Evolutionary conservation across 2,797 vertebrate genomes (phyloP), one percentile per base, ranked within the genome.

Genomic region (Zonotrichia albicollis): DNA sequence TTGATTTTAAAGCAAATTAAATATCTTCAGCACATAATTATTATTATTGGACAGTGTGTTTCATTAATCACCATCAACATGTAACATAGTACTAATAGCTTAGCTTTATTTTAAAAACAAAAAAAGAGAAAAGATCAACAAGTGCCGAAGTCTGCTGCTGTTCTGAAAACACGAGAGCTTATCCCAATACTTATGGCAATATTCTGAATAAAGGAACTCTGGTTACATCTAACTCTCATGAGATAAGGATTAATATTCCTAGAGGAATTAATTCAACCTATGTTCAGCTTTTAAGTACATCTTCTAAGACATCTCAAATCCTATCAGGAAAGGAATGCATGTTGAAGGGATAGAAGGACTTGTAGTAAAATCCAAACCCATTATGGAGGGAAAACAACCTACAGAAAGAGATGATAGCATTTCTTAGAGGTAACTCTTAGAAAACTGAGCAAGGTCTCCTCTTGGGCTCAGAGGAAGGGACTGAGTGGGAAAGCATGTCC

Each of bases 1-100:
- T 32, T 90, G 84, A 90, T 87, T 96, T 92, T 77, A 84, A 91
- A 96, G 54, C 18, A 86, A 96, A 89, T 21, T 25, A 83, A 86
- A n/a, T 85, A 54, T 68, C 40, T 83, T 76, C 38, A 88, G 51
- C 8, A 10, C 54, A 81, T 79, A 83, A 58, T 55, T 80, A 79
- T 64, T 55, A 96, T 89, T 82, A 84, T 61, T 48, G 46, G 86
- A 46, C 34, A 77, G 48, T 34, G 40, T n/a, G 72, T 67, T 95
- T 65, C 77, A 82, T 40, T 83, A 80, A 95, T 80, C 55, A 54
- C 29, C 19, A 80, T 25, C 20, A 57, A 76, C 61, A 51, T 15
- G 42, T 29, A 84, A 54, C 61, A 81, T 32, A 84, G 77, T 62
- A 80, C 48, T 93, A 68, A 82, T 36, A 80, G 46, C 43, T 78